A percentile compares a stretch with the other conserved stretches of the same genome.
Evolutionary conservation across 1,140 invertebrate genomes (phyloP).

Genomic region (Palaemon carinicauda): DNA sequence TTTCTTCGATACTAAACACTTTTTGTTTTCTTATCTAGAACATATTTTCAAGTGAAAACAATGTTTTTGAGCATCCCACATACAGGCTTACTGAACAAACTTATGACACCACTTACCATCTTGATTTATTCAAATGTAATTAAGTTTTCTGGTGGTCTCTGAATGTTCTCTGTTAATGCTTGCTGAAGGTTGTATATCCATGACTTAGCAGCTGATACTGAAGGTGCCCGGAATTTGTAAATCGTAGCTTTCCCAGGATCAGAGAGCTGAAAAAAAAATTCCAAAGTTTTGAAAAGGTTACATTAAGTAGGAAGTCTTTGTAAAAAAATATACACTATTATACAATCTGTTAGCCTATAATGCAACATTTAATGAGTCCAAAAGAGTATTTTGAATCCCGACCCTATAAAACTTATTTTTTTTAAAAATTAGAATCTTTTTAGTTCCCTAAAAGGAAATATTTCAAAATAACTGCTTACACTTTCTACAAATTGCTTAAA

Average conservation of each 20-base stretch:
- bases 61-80: background rate
- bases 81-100: background rate
- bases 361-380: no score
- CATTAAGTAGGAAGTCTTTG: no score
- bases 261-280: constrained; percentile 49
- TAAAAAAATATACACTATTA: no score
- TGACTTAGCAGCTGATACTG: constrained; percentile 55
- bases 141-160: constrained; percentile 57
- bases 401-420: no score
- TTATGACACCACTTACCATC: no score
- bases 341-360: no score
- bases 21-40: background rate
- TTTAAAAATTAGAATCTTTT: no score
- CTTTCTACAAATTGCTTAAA: no score
- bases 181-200: constrained; percentile 55
- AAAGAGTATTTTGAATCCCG: no score
- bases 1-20: background rate
- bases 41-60: background rate
- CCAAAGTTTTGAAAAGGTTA: no score
- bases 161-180: constrained; percentile 47
- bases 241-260: constrained; percentile 53
- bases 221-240: constrained; percentile 59
- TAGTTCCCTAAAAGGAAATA: no score
- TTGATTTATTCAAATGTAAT: constrained; percentile 59
- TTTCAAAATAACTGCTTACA: no score